Evolutionary conservation across 2,113 vertebrate species (phyloP), one percentile per base, ranked within the genome.

Genomic region (Callaeas wilsoni): DNA sequence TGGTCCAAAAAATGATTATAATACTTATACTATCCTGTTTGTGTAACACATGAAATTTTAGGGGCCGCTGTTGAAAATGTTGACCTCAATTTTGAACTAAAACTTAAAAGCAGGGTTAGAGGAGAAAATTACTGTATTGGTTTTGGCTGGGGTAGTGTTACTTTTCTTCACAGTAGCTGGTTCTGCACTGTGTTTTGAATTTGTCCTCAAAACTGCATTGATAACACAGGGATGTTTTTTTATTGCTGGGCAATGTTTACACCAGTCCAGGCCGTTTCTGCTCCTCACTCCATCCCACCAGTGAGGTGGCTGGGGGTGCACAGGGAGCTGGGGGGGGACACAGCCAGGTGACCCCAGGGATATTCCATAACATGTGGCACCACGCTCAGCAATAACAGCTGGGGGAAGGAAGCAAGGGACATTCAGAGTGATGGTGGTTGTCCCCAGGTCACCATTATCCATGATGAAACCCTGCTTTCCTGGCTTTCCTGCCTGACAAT

Each of bases 301-400:
- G 26, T 0, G 3, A 55, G 16, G 1, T 12, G 12, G 4, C 10
- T 69, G 22, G 4, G 37, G 5, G 2, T 18, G 8, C 50, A 39
- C 17, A 42, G 23, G 16, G 12, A 63, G 6, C 0, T 70, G 37
- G 12, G 30, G 63, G 49, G 26, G 20, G 10, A 56, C 49, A 50
- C 8, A 62, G 9, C 10, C 35, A 32, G 52, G 44, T 57, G 44
- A 15, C 15, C 13, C 6, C 32, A 56, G 33, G 9, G 29, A 17
- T 37, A 25, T 57, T 10, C 8, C 19, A 27, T 3, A 37, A 13
- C 16, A 6, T 33, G 12, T 41, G 9, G 11, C 1, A 55, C 12
- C 17, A 4, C 2, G 1, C 2, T 69, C 59, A 84, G 22, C 17
- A 60, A 6, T 25, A 59, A 30, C n/a, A 59, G 6, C 11, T 11